Base-by-base conservation (phyloP, 2,888 invertebrate genomes). In the Ophioninae sp. region DNA sequence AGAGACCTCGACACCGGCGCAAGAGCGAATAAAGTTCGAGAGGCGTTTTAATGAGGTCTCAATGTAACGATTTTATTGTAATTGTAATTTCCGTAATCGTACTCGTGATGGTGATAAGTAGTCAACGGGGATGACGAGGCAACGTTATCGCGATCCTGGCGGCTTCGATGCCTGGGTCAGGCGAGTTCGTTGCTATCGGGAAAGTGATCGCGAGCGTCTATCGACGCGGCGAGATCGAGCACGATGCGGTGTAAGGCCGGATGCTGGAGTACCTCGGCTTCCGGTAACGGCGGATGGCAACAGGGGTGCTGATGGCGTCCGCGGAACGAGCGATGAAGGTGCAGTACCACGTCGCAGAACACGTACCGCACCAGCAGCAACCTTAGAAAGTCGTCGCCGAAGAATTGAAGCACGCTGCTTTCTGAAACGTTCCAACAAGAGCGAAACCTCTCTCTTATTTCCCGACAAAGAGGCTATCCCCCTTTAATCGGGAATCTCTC, bases 311-410 rank as follows among this genome's bases (percentile, higher is more conserved):
- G 97, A 90, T 96, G 96, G n/a, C 97, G 96, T 84, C 97, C 96
- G 90, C 97, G 95, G 93, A 96, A 96, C 81, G 96, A 96, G 86
- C 98, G 95, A 93, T 99, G 99, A 91, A 98, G 94, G 87, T 97
- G 96, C 87, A 99, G 94, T 72, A 97, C 96, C 89, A 97, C 96
- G 94, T 97, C 97, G 94, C 98, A 99, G 95, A 99, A 99, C 86
- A 98, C 96, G 94, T 97, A 99, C 85, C 99, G 96, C 86, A 98
- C 94, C 86, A 98, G 94, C 85, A 98, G 94, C 84, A 98, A 95
- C 84, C 99, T 96, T 87, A 99, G 94, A 93, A 98, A 99, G 91
- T 99, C 98, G 93, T 99, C 99, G 62, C 98, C 97, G 93, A 98
- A 97, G 93, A 98, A 98, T 93, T 97, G 96, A 87, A 98, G 94